These are phyloP conservation scores for Mustelus asterias DNA, from an alignment of 2,113 vertebrate species.

Conservation along the genomic window DNA sequence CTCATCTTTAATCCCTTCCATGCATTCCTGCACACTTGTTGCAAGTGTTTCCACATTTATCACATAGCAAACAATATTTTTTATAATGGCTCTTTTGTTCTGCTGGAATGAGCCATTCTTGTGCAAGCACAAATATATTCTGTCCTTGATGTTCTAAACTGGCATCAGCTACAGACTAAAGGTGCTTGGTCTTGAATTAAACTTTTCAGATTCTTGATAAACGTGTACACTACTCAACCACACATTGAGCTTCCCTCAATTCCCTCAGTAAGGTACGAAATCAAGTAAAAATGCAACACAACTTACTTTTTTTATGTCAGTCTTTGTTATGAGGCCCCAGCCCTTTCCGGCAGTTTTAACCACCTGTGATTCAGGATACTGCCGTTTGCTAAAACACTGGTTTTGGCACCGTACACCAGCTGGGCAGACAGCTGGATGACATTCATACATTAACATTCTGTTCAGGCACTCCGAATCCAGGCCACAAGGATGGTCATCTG, in stretches of 20 bases:
- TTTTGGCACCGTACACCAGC: conserved; percentile 82
- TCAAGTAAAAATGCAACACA: background rate
- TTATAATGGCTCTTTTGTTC: background rate
- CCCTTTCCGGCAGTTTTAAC: conserved; percentile 88
- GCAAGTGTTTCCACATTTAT: background rate
- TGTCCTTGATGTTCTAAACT: background rate
- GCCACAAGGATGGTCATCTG: conserved; percentile 83
- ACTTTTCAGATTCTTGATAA: background rate
- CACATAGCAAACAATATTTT: background rate
- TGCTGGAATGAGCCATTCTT: background rate
- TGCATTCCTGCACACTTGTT: background rate
- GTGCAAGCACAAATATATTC: background rate
- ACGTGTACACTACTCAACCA: background rate
- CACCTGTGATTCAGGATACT: conserved; percentile 92
- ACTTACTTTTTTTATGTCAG: conserved; percentile 90
- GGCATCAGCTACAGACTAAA: background rate
- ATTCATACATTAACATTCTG: conserved; percentile 96
- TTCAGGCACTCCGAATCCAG: conserved; percentile 93
- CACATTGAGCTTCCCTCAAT: background rate
- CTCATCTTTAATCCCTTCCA: background rate
- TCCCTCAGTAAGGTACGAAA: background rate
- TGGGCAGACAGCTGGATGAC: conserved; percentile 90
- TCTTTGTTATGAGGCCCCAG: conserved; percentile 83
- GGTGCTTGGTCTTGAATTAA: background rate
- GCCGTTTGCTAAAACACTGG: conserved; percentile 91